A percentile compares a stretch with the other conserved stretches of the same genome.
Conservation (phyloP, 2,113 vertebrate genomes). For the western clawed frog (Xenopus tropicalis) region UCB_Xtro_10.0 CM004447.2:36906001-36906500, state of each 20-base stretch:
- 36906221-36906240: background rate
- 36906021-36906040: constrained; percentile 37
- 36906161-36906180: constrained; percentile 12
- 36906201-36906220: constrained; percentile 24
- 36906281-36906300: background rate
- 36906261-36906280: background rate
- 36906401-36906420: too few relatives aligned
- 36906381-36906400: too few relatives aligned
- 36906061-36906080: constrained; percentile 32
- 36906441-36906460: too few relatives aligned
- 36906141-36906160: constrained; percentile 22
- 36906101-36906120: constrained; percentile 29
- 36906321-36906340: background rate
- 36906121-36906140: constrained; percentile 24
- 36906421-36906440: too few relatives aligned
- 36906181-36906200: background rate
- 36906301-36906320: background rate
- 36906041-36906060: constrained; percentile 44
- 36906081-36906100: constrained; percentile 23
- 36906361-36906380: background rate
- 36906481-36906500: too few relatives aligned
- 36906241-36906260: background rate
- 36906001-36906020: constrained; percentile 35
- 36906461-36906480: too few relatives aligned
- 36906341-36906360: background rate